Conservation (phyloP, 1,140 invertebrate genomes). For the Papilio glaucus region DNA sequence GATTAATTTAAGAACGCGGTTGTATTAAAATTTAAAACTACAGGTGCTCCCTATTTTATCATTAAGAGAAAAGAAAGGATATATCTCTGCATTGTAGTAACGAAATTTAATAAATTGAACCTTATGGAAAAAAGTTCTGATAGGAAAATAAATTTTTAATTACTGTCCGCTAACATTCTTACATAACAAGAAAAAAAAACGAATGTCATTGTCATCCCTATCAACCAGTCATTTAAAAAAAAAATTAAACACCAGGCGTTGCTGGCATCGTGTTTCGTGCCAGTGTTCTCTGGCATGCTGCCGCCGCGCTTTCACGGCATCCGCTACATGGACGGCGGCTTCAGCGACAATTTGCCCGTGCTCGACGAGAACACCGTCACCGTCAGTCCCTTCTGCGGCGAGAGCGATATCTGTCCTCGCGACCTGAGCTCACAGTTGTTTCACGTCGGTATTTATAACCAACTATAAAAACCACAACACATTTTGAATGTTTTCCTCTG, state of each 20-base stretch:
- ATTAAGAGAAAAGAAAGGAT: too few relatives aligned
- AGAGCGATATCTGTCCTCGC: slow-evolving; percentile 98
- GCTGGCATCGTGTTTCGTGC: slow-evolving; percentile 97
- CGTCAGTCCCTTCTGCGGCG: slow-evolving; percentile 98
- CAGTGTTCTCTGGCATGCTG: slow-evolving; percentile 96
- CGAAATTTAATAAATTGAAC: too few relatives aligned
- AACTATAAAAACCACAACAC: background rate
- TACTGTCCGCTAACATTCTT: too few relatives aligned
- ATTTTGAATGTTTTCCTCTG: too few relatives aligned
- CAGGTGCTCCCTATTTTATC: too few relatives aligned
- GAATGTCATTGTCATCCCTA: too few relatives aligned
- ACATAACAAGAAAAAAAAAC: too few relatives aligned
- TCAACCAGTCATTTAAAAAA: too few relatives aligned
- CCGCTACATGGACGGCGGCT: slow-evolving; percentile 98
- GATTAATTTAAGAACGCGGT: too few relatives aligned
- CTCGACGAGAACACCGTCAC: slow-evolving; percentile 98
- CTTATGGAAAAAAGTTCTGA: background rate
- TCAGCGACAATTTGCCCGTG: slow-evolving; percentile 97
- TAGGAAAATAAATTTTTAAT: too few relatives aligned
- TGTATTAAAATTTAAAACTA: too few relatives aligned
- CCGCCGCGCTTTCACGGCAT: slow-evolving; percentile 95
- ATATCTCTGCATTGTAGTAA: too few relatives aligned
- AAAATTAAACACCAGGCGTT: slow-evolving; percentile 87
- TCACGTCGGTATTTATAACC: slow-evolving; percentile 85
- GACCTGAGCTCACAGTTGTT: slow-evolving; percentile 94